Conservation (phyloP, 92 coral and sea anemone genomes). For the Zoanthus sansibaricus region DNA sequence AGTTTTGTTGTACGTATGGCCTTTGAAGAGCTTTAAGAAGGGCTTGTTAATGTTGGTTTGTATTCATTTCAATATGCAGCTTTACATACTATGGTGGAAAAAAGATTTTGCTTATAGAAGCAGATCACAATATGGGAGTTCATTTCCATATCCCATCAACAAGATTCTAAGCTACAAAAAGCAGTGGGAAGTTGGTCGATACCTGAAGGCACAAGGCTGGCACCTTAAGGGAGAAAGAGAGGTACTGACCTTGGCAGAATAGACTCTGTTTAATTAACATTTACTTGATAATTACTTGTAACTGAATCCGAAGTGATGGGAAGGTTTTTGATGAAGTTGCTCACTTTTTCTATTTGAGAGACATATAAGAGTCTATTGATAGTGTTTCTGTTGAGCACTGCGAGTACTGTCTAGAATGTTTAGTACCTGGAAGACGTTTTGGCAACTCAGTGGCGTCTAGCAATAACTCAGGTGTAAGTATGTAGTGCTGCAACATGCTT, state of each 20-base stretch:
- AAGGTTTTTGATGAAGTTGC: too few relatives aligned
- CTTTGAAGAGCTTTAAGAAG: neutral
- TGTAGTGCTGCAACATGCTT: too few relatives aligned
- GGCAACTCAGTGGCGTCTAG: too few relatives aligned
- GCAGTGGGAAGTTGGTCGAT: conserved; percentile 71
- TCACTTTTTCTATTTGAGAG: too few relatives aligned
- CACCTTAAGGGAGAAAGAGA: conserved; percentile 75
- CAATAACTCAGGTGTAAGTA: too few relatives aligned
- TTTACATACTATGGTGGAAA: conserved; percentile 90
- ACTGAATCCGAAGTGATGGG: too few relatives aligned
- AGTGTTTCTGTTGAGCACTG: too few relatives aligned
- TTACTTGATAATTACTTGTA: neutral
- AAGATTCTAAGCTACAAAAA: conserved; percentile 76
- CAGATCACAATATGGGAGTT: conserved; percentile 79
- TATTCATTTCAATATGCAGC: conserved; percentile 46
- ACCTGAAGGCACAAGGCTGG: conserved; percentile 76
- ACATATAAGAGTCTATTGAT: too few relatives aligned
- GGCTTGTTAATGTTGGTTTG: too few relatives aligned
- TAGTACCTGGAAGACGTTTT: too few relatives aligned
- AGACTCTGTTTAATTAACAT: neutral
- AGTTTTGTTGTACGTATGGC: too few relatives aligned
- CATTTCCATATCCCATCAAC: conserved; percentile 75
- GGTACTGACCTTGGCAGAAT: conserved; percentile 45
- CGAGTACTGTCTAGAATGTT: too few relatives aligned
- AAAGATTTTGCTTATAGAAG: conserved; percentile 70